These are phyloP conservation scores for Netelia inedita DNA, from an alignment of 2,888 invertebrate species.

Conservation along the genomic window DNA sequence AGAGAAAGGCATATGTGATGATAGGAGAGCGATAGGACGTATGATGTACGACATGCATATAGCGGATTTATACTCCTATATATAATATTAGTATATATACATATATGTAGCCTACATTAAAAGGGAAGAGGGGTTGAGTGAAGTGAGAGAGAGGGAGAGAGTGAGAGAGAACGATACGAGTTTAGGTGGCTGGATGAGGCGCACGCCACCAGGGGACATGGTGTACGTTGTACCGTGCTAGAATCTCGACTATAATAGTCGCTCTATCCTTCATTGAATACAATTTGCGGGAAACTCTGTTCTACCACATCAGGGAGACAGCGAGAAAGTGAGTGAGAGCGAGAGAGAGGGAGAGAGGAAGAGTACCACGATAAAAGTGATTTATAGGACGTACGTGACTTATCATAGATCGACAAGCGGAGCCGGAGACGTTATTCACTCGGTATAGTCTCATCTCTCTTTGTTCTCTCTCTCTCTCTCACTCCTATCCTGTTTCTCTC, in stretches of 20 bases:
- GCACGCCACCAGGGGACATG: background rate
- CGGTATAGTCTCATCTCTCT: constrained; percentile 38
- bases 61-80: constrained; percentile 24
- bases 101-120: background rate
- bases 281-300: constrained; percentile 58
- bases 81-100: background rate
- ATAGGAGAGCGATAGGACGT: constrained; percentile 56
- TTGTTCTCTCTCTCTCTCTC: constrained; percentile 18
- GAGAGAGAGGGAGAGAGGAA: constrained; percentile 35
- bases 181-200: constrained; percentile 30
- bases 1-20: constrained; percentile 52
- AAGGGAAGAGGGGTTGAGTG: background rate
- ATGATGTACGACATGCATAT: constrained; percentile 60
- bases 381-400: constrained; percentile 70
- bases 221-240: constrained; percentile 5
- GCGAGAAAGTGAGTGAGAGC: constrained; percentile 1
- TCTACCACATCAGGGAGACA: background rate
- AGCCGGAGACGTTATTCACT: constrained; percentile 62
- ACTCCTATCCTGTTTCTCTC: constrained; percentile 26
- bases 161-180: constrained; percentile 6
- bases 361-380: constrained; percentile 68
- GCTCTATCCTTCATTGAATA: constrained; percentile 61
- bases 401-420: constrained; percentile 69
- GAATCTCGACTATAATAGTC: constrained; percentile 40
- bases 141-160: background rate